A percentile compares a stretch with the other conserved stretches of the same genome.
phyloP scores from a whole-genome alignment of 1,140 invertebrate genomes.

The Charaxes varanes region DNA sequence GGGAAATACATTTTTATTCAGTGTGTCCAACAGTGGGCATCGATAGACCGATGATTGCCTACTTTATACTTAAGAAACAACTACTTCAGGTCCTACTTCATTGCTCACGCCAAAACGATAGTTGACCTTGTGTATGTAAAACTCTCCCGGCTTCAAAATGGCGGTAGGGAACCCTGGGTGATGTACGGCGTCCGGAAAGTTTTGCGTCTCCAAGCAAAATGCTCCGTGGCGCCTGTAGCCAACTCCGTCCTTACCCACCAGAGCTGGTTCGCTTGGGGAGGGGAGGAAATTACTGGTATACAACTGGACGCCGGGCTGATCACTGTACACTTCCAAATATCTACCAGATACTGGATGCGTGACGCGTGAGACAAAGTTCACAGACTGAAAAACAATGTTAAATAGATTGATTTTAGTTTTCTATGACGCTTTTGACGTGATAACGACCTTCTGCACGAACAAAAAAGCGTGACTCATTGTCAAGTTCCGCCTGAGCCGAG shows the following conservation, averaged over 20 bases:
- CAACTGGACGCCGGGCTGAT: constrained; percentile 93
- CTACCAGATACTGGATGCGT: constrained; percentile 82
- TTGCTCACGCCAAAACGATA: constrained; percentile 73
- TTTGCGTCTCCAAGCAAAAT: constrained; percentile 94
- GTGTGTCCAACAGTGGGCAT: too few species aligned
- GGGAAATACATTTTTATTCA: too few species aligned
- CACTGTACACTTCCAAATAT: constrained; percentile 83
- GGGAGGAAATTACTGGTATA: constrained; percentile 90
- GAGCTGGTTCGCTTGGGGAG: constrained; percentile 53
- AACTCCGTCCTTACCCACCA: constrained; percentile 81
- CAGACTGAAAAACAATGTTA: constrained; percentile 35
- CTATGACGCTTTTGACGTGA: too few species aligned
- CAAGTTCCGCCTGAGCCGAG: too few species aligned
- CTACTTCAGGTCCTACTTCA: constrained; percentile 23
- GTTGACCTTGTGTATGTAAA: constrained; percentile 78
- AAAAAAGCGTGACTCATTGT: too few species aligned
- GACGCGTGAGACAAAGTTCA: constrained; percentile 71
- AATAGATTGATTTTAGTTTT: too few species aligned
- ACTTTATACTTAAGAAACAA: constrained; percentile 5
- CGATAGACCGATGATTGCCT: too few species aligned
- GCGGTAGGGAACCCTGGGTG: constrained; percentile 84
- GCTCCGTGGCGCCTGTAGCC: constrained; percentile 86
- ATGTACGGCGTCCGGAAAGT: constrained; percentile 93
- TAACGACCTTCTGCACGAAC: too few species aligned
- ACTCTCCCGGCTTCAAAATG: constrained; percentile 82